Evolutionary conservation across 2,797 vertebrate genomes (phyloP), one percentile per base, ranked within the genome.

Genomic region (Avahi laniger): DNA sequence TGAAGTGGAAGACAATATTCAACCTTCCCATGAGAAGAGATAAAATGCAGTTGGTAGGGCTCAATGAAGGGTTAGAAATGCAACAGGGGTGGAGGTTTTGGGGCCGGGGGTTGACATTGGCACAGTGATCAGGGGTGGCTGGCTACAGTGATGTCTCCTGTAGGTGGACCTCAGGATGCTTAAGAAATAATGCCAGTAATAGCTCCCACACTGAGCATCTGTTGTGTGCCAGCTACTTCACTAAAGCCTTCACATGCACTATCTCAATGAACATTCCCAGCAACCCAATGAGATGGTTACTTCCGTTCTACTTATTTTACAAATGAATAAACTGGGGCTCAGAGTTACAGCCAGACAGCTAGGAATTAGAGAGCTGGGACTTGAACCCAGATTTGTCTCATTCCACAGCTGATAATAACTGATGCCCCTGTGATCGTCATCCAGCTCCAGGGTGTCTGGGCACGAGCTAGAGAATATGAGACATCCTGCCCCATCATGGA

Each of bases 1-100:
- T 86, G 50, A 96, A 73, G 48, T 52, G 69, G 63, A 90, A 93
- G 72, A 88, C 43, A 50, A 67, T 89, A 94, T 41, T 78, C 13
- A 75, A 89, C 73, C 35, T 28, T 82, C 7, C 75, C 50, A 10
- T 28, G 43, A 93, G 54, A 89, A 80, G 54, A 80, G 72, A 87
- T 15, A 93, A 81, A 96, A 85, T 81, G 46, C 15, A 10, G 15
- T n/a, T 91, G 82, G 50, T 63, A 89, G 76, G 14, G 6, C 41
- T 57, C 35, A 78, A 82, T 28, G 57, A 65, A 79, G 30, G 17
- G 22, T 70, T 54, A 83, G 63, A 91, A 86, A 80, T 86, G 26
- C 59, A 89, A 0, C 17, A 33, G 4, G 15, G 20, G 33, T 13
- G 11, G 15, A 89, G 26, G 50, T 33, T 24, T 41, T 38, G 14